Percentiles rank a stretch among this genome's conserved stretches.
These are phyloP conservation scores for Bombus pascuorum DNA, from an alignment of 1,140 invertebrate species.

Conservation along the genomic window DNA sequence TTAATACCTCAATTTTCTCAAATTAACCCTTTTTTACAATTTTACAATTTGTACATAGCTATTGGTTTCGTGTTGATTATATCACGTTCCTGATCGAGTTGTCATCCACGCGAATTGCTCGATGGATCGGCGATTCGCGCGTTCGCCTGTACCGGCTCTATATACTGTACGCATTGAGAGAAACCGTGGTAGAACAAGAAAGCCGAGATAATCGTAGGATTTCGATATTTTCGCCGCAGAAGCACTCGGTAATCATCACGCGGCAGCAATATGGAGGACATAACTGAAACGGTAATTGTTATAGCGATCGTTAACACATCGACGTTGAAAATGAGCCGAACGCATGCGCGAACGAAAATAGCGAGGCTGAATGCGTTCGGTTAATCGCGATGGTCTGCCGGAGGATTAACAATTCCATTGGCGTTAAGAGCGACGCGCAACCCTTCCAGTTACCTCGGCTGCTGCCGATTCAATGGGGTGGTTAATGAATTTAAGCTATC, in stretches of 20 bases:
- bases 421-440: slow-evolving; percentile 28
- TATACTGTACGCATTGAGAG: no score
- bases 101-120: no score
- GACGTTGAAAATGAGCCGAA: neutral
- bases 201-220: neutral
- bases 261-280: slow-evolving; percentile 30
- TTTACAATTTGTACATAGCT: no score
- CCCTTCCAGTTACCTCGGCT: slow-evolving; percentile 1
- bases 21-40: no score
- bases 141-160: no score
- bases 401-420: slow-evolving; percentile 60
- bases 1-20: no score
- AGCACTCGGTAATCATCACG: slow-evolving; percentile 28
- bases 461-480: slow-evolving; percentile 64
- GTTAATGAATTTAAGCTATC: slow-evolving; percentile 75
- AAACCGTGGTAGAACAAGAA: neutral
- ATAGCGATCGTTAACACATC: slow-evolving; percentile 61
- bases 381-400: neutral
- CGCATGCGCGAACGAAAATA: slow-evolving; percentile 14
- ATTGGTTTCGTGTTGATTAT: no score
- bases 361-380: neutral
- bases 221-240: slow-evolving; percentile 28
- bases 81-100: no score
- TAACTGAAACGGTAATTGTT: slow-evolving; percentile 67
- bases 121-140: no score